Conservation (phyloP, 2,797 vertebrate genomes). For the Macropus fuliginosus region DNA sequence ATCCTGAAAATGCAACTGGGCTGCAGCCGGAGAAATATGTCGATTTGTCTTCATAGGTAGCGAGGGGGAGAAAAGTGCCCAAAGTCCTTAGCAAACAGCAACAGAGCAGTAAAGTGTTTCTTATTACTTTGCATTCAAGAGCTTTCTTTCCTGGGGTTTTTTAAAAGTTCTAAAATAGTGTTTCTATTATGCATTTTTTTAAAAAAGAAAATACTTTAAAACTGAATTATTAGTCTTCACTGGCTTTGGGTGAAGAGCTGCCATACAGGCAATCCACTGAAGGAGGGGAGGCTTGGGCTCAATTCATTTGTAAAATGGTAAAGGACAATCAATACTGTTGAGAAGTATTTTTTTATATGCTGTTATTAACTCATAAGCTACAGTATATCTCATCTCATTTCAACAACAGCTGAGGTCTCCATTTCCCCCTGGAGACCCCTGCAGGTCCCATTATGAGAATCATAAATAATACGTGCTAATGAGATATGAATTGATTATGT, state of each 20-base stretch:
- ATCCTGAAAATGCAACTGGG: conserved; percentile 84
- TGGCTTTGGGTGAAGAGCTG: conserved; percentile 78
- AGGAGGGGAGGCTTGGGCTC: conserved; percentile 82
- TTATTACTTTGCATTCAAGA: conserved; percentile 73
- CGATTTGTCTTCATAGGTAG: conserved; percentile 87
- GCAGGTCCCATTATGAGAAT: conserved; percentile 93
- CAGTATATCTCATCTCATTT: conserved; percentile 99
- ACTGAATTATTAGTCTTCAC: conserved; percentile 69
- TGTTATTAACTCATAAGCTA: conserved; percentile 99
- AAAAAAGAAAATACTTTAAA: neutral
- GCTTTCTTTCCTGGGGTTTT: neutral
- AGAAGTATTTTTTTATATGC: conserved; percentile 97
- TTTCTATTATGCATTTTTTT: conserved; percentile 60
- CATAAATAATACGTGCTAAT: conserved; percentile 98
- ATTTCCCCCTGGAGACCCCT: conserved; percentile 87
- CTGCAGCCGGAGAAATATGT: conserved; percentile 83
- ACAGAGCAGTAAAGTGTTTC: conserved; percentile 72
- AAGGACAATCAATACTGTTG: conserved; percentile 92
- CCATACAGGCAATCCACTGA: conserved; percentile 64
- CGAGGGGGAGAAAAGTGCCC: conserved; percentile 44
- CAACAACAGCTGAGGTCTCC: conserved; percentile 93
- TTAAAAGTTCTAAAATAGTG: conserved; percentile 66
- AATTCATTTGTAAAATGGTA: conserved; percentile 89
- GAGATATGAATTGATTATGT: conserved; percentile 98
- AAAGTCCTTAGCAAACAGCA: conserved; percentile 77